A percentile compares a stretch with the other conserved stretches of the same genome.
These are phyloP conservation scores for Phalacrocorax carbo DNA, from an alignment of 2,113 vertebrate species.

Conservation along the genomic window DNA sequence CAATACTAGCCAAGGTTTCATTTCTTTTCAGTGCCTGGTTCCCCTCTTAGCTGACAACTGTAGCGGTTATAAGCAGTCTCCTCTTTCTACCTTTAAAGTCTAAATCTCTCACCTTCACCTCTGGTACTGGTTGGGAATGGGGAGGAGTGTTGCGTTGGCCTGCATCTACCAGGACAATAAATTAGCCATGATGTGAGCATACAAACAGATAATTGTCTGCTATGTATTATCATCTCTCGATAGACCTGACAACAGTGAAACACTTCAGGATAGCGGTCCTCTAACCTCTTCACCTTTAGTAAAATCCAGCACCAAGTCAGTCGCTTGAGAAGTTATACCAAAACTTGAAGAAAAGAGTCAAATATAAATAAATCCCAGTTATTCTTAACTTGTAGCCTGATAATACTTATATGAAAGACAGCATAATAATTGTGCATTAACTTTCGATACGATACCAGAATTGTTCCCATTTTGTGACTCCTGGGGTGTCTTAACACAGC, in stretches of 20 bases:
- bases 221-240: neutral
- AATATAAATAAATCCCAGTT: neutral
- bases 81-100: neutral
- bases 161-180: neutral
- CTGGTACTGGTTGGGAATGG: rapidly evolving
- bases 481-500: neutral
- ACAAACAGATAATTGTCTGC: neutral
- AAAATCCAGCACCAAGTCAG: neutral
- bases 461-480: neutral
- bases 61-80: neutral
- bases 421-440: neutral
- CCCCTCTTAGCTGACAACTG: neutral
- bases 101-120: neutral
- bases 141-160: neutral
- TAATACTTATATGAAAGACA: neutral
- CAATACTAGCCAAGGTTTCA: neutral
- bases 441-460: neutral
- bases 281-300: neutral
- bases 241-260: neutral
- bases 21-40: neutral
- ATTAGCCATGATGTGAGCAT: neutral
- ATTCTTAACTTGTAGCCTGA: neutral
- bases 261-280: neutral
- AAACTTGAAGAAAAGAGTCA: neutral
- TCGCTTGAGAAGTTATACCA: neutral